Evolutionary conservation across 2,113 vertebrate species (phyloP), one percentile per base, ranked within the genome.

Genomic region (Atrichornis clamosus): DNA sequence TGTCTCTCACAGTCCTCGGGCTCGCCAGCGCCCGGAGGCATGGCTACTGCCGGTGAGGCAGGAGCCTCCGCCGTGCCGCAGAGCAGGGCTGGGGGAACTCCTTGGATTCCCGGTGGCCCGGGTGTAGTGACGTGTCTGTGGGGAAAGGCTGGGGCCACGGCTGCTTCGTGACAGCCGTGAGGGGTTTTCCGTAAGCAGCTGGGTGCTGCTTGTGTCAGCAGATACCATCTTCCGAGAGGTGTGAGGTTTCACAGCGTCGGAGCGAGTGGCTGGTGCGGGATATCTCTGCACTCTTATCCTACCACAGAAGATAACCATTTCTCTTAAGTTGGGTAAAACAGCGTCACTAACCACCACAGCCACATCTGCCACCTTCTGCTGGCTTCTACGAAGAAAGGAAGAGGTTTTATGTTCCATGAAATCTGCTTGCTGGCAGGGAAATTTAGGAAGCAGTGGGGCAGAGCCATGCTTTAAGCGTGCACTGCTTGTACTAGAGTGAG

Each of bases 11-110:
- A 37, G 47, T 44, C 32, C 11, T 5, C 2, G 32, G 65, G 15
- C 18, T 0, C 3, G 55, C 32, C 19, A 2, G 39, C 2, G 6
- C n/a, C 2, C 0, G 46, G 20, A 24, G 46, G 5, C 35, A 13
- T 3, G 13, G 69, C n/a, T 53, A 55, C 27, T 32, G 10, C 37
- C n/a, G 28, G 18, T 4, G 19, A 15, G 15, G 42, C 59, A 1
- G 42, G n/a, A 24, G 11, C 41, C 16, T 42, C 44, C 2, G 5
- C 28, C 3, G 5, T 9, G 15, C 81, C 5, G 46, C 6, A 0
- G 7, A 8, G 13, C 2, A 4, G 3, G 23, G 28, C 67, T 15
- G 41, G 52, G 46, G 42, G 7, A 65, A 18, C 16, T 62, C 24
- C 47, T 2, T 56, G n/a, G 21, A 41, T 24, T 49, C 24, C 59